A percentile compares a stretch with the other conserved stretches of the same genome.
Conservation (phyloP, 2,113 vertebrate species). For the Pelodiscus sinensis region DNA sequence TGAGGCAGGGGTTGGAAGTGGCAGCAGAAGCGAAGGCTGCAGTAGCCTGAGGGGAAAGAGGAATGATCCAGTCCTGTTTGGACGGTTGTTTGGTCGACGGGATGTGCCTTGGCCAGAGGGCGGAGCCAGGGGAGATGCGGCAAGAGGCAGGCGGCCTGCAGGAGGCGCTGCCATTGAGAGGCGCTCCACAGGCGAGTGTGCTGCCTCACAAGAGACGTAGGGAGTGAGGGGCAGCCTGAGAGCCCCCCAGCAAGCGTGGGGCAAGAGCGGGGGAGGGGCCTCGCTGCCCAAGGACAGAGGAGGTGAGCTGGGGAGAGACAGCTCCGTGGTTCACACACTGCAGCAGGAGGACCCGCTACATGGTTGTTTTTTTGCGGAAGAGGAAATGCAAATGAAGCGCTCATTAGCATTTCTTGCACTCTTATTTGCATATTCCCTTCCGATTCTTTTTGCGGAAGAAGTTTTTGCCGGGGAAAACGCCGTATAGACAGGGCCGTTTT, state of each 20-base stretch:
- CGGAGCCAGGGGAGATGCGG: too few species aligned
- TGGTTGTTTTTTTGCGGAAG: too few species aligned
- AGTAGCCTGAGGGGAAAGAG: background rate
- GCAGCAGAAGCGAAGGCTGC: background rate
- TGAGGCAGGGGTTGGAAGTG: background rate
- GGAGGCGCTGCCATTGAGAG: background rate
- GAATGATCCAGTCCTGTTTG: background rate
- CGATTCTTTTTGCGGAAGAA: too few species aligned
- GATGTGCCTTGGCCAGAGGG: background rate
- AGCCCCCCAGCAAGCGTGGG: too few species aligned
- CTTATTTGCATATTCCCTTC: too few species aligned
- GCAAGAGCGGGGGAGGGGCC: background rate
- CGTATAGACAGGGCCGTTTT: too few species aligned
- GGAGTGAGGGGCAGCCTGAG: background rate
- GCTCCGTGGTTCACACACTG: background rate
- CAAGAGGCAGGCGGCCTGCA: too few species aligned
- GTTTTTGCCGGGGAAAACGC: too few species aligned
- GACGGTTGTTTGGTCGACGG: too few species aligned
- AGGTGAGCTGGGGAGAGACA: background rate
- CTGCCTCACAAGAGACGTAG: background rate
- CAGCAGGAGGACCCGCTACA: background rate
- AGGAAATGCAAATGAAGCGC: too few species aligned
- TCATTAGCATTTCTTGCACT: too few species aligned
- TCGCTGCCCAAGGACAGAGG: background rate
- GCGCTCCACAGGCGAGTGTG: background rate